Conservation (phyloP, 2,113 vertebrate species). For the Saimiri boliviensis region DNA sequence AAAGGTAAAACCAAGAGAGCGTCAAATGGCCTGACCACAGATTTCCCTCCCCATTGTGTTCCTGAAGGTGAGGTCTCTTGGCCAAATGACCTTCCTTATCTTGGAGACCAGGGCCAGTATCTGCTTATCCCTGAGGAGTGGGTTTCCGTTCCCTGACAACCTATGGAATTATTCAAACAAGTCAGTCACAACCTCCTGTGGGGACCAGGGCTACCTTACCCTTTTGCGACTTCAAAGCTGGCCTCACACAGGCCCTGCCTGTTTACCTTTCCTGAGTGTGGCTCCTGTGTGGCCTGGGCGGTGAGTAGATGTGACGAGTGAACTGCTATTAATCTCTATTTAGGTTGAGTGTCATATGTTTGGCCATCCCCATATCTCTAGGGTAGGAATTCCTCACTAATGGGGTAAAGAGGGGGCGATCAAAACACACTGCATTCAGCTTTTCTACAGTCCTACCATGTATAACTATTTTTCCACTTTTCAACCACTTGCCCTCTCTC, state of each 20-base stretch:
- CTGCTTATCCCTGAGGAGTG: background rate
- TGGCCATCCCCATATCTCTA: too few relatives aligned
- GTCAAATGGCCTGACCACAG: background rate
- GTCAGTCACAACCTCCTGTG: background rate
- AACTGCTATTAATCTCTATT: background rate
- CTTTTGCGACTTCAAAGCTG: background rate
- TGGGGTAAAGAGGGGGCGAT: background rate
- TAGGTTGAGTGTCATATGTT: background rate
- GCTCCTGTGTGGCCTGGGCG: background rate
- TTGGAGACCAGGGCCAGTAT: background rate
- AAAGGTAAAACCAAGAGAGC: background rate
- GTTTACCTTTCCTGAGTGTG: background rate
- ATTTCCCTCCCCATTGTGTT: too few relatives aligned
- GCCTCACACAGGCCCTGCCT: background rate
- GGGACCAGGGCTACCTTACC: background rate
- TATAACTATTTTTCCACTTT: background rate
- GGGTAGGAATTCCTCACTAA: background rate
- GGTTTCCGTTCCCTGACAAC: background rate
- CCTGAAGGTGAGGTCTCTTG: background rate
- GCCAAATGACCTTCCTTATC: background rate
- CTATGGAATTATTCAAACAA: background rate
- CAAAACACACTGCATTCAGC: background rate
- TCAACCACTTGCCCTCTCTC: background rate
- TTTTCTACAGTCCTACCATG: background rate
- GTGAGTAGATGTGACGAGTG: background rate